Evolutionary conservation across 2,797 vertebrate genomes (phyloP).

Genomic region (Pseudopleuronectes americanus): DNA sequence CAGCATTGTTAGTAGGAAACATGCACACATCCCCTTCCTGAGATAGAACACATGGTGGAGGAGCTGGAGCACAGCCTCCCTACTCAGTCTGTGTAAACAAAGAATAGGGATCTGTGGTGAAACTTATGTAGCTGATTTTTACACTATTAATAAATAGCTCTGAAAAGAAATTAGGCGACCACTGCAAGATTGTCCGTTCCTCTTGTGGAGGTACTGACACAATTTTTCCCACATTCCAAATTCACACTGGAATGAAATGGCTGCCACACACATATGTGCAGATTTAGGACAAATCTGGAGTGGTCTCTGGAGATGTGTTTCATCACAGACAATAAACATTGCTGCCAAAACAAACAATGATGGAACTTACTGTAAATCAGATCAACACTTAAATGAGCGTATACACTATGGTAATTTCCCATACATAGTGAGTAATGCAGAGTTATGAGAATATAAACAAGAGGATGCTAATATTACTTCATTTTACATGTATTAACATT

Average conservation of each 20-base stretch:
- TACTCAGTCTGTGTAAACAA: slow-evolving; percentile 32
- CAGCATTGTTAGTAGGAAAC: slow-evolving; percentile 62
- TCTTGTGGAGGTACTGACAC: no score
- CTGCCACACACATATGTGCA: no score
- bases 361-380: neutral
- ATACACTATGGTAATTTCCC: neutral
- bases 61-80: slow-evolving; percentile 27
- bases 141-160: neutral
- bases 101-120: slow-evolving; percentile 17
- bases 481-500: neutral
- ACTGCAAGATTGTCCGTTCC: no score
- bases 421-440: neutral
- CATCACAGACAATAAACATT: neutral
- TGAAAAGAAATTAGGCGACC: no score
- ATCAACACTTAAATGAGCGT: neutral
- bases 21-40: slow-evolving; percentile 75
- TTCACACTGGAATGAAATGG: no score
- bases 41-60: slow-evolving; percentile 27
- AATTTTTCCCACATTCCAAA: no score
- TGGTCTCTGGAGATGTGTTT: neutral
- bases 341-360: no score
- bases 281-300: no score
- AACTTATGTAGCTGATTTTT: slow-evolving; percentile 1
- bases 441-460: neutral
- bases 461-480: neutral